Conservation (phyloP, 2,113 vertebrate species). For the Marcusenius ussheri region DNA sequence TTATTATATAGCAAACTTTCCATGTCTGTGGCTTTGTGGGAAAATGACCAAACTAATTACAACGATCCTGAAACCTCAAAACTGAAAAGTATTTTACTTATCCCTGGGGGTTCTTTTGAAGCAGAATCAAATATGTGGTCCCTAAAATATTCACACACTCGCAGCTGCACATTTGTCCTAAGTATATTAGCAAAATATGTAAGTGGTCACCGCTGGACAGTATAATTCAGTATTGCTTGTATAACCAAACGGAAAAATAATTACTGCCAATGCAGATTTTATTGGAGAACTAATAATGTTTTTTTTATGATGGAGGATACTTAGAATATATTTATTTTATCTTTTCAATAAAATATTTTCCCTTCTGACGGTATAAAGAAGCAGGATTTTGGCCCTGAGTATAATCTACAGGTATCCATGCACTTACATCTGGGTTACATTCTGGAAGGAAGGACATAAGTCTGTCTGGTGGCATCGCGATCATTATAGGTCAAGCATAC, state of each 20-base stretch:
- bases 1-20: not conserved
- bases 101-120: constrained; percentile 8
- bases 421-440: not conserved
- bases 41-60: constrained; percentile 25
- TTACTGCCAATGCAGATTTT: not conserved
- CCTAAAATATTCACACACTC: constrained; percentile 13
- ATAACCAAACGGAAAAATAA: not conserved
- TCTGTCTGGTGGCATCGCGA: not conserved
- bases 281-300: not conserved
- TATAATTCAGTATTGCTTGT: not conserved
- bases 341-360: not conserved
- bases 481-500: not conserved
- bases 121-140: not conserved
- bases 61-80: constrained; percentile 20
- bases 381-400: not conserved
- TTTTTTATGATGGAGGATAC: too few relatives aligned
- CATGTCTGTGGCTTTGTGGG: not conserved
- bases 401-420: not conserved
- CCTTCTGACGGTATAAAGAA: not conserved
- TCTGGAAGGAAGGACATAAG: not conserved
- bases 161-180: not conserved
- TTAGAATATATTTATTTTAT: not conserved
- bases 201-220: not conserved
- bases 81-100: constrained; percentile 1
- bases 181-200: not conserved